phyloP scores from a whole-genome alignment of 2,797 vertebrate genomes.

The Periparus ater region DNA sequence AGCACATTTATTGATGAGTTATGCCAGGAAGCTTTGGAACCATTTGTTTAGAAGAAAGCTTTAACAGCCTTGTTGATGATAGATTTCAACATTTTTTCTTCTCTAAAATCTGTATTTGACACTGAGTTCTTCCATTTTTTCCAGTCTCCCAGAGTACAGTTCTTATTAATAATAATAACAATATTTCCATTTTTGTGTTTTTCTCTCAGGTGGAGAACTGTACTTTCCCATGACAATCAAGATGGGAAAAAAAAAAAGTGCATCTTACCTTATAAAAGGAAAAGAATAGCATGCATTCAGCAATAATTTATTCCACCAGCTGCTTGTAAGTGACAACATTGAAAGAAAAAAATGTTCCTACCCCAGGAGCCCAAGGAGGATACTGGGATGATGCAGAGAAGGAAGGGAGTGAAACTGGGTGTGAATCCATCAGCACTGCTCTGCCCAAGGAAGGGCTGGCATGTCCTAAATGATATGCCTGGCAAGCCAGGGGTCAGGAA shows the following conservation, averaged over 20 bases:
- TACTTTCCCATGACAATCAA: not conserved
- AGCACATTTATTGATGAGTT: not conserved
- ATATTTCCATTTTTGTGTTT: not conserved
- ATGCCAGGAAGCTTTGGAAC: not conserved
- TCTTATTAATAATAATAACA: slow-evolving; percentile 2
- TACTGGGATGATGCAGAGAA: not conserved
- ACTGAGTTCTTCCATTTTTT: not conserved
- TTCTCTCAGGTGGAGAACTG: not conserved
- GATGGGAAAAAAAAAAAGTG: not conserved
- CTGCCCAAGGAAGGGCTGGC: not conserved
- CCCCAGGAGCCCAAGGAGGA: not conserved
- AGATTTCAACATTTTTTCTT: not conserved
- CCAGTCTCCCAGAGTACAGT: not conserved
- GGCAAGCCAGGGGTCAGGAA: not conserved
- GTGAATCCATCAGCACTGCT: not conserved
- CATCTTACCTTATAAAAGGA: not conserved
- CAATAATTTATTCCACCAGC: not conserved
- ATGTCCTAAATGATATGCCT: not conserved
- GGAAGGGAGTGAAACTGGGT: not conserved
- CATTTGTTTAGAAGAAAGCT: not conserved
- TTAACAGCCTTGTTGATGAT: not conserved
- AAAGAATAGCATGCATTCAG: not conserved
- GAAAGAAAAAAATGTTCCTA: not conserved
- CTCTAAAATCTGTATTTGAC: not conserved
- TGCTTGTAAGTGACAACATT: not conserved